Conservation (phyloP, 1,140 invertebrate species). For the Drusus annulatus region DNA sequence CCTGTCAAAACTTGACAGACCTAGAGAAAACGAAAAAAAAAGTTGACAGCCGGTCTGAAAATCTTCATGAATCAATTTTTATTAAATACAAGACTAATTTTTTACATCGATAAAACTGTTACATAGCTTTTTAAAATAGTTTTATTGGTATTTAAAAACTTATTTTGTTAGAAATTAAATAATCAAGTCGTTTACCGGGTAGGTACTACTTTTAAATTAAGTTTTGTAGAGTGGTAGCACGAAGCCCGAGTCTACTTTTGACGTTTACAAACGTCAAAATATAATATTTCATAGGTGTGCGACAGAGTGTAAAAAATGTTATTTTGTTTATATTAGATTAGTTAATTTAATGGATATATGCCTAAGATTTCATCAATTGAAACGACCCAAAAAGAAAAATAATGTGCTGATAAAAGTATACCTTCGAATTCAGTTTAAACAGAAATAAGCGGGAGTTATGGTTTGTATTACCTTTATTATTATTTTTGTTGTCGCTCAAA, state of each 20-base stretch:
- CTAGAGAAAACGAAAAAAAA: too few species aligned
- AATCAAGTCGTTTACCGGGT: too few species aligned
- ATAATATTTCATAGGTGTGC: background rate
- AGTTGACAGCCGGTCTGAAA: too few species aligned
- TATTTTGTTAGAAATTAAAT: too few species aligned
- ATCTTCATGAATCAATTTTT: too few species aligned
- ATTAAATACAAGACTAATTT: too few species aligned
- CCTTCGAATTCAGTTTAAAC: background rate
- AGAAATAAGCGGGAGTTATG: constrained; percentile 30
- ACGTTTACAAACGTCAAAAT: constrained; percentile 18
- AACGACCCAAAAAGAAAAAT: background rate
- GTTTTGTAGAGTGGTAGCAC: too few species aligned
- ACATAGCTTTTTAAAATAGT: too few species aligned
- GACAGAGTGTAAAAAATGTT: background rate
- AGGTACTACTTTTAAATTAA: too few species aligned
- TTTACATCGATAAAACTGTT: too few species aligned
- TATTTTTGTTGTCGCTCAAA: constrained; percentile 11
- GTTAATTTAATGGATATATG: background rate
- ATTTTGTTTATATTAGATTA: background rate
- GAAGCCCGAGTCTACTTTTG: background rate
- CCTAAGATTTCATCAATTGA: background rate
- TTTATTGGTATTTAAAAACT: too few species aligned
- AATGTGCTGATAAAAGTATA: background rate
- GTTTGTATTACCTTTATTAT: constrained; percentile 22
- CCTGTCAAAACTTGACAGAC: too few species aligned